phyloP scores from a whole-genome alignment of 1,140 invertebrate genomes.

The Pseudomyrmex sp. region DNA sequence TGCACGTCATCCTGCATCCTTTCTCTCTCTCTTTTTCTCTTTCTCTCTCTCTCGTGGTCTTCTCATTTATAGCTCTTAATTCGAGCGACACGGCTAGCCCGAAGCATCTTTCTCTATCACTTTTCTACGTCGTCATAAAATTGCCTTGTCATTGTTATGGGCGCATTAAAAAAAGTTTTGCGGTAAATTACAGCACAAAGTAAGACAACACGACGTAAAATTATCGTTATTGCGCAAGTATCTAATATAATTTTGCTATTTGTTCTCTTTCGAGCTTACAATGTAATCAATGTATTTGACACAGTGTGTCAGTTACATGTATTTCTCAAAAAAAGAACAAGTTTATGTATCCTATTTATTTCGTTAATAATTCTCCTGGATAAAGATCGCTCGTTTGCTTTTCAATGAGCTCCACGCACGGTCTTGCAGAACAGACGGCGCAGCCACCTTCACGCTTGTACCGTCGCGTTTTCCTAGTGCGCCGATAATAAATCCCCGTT shows the following conservation, averaged over 20 bases:
- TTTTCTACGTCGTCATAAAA: slow-evolving; percentile 14
- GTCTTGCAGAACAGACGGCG: neutral
- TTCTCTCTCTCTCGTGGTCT: neutral
- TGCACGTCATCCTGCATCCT: slow-evolving; percentile 5
- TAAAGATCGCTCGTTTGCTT: too few species aligned
- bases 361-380: too few species aligned
- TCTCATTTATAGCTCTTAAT: slow-evolving; percentile 55
- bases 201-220: neutral
- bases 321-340: neutral
- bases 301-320: neutral
- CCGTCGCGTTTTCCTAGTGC: neutral
- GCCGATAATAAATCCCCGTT: slow-evolving; percentile 37
- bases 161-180: neutral
- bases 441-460: slow-evolving; percentile 25
- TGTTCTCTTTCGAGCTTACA: neutral
- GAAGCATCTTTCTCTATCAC: slow-evolving; percentile 7
- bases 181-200: too few species aligned
- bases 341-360: neutral
- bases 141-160: slow-evolving; percentile 24
- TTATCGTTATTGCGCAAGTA: neutral
- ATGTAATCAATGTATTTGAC: neutral
- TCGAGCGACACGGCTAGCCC: slow-evolving; percentile 5
- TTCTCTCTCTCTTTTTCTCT: too few species aligned
- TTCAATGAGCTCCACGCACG: neutral
- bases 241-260: neutral